Evolutionary conservation across 1,140 invertebrate species (phyloP).

Genomic region (Macrocentrus cingulum): DNA sequence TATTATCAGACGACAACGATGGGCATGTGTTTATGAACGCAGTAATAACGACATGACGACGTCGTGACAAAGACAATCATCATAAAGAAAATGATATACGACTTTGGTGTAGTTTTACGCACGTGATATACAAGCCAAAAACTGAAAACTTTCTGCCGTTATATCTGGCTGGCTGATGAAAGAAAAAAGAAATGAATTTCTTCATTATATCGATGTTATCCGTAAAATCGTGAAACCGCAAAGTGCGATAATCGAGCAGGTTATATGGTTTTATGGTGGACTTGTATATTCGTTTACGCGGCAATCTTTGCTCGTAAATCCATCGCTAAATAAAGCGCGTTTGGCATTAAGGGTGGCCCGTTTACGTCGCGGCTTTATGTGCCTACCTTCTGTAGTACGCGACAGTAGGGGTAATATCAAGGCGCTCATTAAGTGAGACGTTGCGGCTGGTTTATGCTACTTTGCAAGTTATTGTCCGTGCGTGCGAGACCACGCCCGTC

Average conservation of each 20-base stretch:
- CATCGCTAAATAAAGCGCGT: conserved; percentile 45
- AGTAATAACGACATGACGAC: conserved; percentile 9
- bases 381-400: background rate
- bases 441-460: conserved; percentile 46
- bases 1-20: background rate
- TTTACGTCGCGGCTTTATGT: conserved; percentile 2
- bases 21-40: background rate
- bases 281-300: conserved; percentile 32
- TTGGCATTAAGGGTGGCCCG: conserved; percentile 30
- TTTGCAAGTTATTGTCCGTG: conserved; percentile 47
- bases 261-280: background rate
- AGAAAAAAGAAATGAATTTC: conserved; percentile 3
- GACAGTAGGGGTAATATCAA: conserved; percentile 39
- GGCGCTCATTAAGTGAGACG: conserved; percentile 47
- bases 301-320: conserved; percentile 45
- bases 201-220: conserved; percentile 16
- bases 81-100: conserved; percentile 32
- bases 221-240: conserved; percentile 18
- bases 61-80: conserved; percentile 30
- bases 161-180: background rate
- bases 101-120: conserved; percentile 6
- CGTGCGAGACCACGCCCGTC: conserved; percentile 43
- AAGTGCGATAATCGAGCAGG: conserved; percentile 2
- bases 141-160: background rate
- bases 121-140: background rate